A percentile compares a stretch with the other conserved stretches of the same genome.
These are phyloP conservation scores for Mormyrus iriodes DNA, from an alignment of 2,113 vertebrate genomes.

Conservation along the genomic window DNA sequence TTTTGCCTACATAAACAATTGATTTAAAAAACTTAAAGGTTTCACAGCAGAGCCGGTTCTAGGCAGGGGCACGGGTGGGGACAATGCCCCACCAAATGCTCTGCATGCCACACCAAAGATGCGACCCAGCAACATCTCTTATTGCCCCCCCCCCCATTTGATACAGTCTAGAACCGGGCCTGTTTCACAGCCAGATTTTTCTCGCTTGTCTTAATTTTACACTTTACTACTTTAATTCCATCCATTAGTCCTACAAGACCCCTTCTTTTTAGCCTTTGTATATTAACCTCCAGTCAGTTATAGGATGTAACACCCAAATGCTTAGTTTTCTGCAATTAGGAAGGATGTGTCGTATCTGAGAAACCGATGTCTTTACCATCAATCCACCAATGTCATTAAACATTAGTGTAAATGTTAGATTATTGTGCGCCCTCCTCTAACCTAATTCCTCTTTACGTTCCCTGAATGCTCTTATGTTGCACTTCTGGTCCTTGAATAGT, in stretches of 20 bases:
- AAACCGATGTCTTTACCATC: not conserved
- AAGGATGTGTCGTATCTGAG: not conserved
- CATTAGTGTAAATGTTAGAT: not conserved
- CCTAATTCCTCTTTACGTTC: not conserved
- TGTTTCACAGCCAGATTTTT: not conserved
- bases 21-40: not conserved
- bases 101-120: too few relatives aligned
- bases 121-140: too few relatives aligned
- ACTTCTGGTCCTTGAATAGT: not conserved
- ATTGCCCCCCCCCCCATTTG: too few relatives aligned
- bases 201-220: not conserved
- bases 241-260: not conserved
- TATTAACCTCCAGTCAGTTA: not conserved
- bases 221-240: not conserved
- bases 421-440: not conserved
- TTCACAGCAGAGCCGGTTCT: too few relatives aligned
- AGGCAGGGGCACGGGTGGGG: too few relatives aligned
- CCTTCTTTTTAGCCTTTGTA: not conserved
- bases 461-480: not conserved
- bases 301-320: not conserved
- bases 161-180: too few relatives aligned
- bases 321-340: not conserved
- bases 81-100: too few relatives aligned
- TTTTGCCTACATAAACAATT: not conserved
- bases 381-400: not conserved